Base-by-base conservation (phyloP, 2,797 vertebrate species). In the Siniperca scherzeri region DNA sequence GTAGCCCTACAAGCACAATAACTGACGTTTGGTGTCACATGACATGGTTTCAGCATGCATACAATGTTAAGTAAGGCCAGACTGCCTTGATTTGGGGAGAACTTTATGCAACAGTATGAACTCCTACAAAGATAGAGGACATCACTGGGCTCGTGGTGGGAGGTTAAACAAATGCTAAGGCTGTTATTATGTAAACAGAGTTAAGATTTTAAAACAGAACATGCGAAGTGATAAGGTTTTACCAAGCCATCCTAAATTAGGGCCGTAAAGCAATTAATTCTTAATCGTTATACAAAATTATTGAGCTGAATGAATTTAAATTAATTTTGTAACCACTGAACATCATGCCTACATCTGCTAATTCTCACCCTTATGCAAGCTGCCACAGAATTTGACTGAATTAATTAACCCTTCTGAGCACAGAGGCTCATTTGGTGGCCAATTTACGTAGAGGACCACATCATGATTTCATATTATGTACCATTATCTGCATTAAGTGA, bases 401-500 rank as follows among this genome's bases (percentile, higher is more conserved):
- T 88, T 57, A 85, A 83, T 82, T 72, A 66, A 25, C 17, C 59
- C 27, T 46, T 78, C 46, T 48, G 70, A 74, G 22, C 71, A 61
- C 60, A 72, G 30, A 74, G 40, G 70, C 84, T 70, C 40, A 50
- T 84, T 84, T 46, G 50, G 46, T 81, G 68, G 74, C 70, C 77
- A 60, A 77, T 77, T 84, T 77, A 79, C 21, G 1, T 27, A 27
- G 48, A 66, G n/a, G 40, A 57, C 53, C 48, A 1, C 4, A 27
- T 46, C 70, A 57, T 85, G 50, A 83, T 87, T 91, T 84, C 10
- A 80, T 75, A 87, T 84, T 50, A 77, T 73, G 68, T 77, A 59
- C 56, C 60, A 73, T 87, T 74, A 77, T 85, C 36, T 89, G 72
- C 82, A 80, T 83, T 73, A 75, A 46, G 55, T 87, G 87, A 83